Conservation (phyloP, 1,140 invertebrate species). For the Hesperophylax magnus region DNA sequence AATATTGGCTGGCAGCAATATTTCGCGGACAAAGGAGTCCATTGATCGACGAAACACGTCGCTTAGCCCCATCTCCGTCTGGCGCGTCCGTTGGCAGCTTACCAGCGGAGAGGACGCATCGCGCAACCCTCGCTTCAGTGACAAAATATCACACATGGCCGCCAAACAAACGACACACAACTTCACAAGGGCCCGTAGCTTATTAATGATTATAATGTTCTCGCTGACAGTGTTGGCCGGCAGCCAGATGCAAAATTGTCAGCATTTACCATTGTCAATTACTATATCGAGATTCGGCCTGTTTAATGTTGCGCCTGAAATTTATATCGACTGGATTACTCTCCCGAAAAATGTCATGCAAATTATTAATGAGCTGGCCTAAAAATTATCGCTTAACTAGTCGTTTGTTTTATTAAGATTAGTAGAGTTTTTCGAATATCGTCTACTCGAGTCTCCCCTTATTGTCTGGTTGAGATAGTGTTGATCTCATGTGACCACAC, state of each 20-base stretch:
- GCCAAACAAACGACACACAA: slow-evolving; percentile 1
- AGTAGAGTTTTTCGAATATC: no score
- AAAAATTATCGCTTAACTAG: slow-evolving; percentile 20
- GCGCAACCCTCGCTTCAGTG: not conserved
- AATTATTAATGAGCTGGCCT: slow-evolving; percentile 32
- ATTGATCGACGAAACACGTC: slow-evolving; percentile 6
- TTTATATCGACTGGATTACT: slow-evolving; percentile 37
- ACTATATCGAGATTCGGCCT: slow-evolving; percentile 39
- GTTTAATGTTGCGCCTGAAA: slow-evolving; percentile 35
- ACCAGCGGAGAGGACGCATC: not conserved
- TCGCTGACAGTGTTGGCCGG: slow-evolving; percentile 26
- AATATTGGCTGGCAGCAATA: not conserved
- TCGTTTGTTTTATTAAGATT: not conserved
- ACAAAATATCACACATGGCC: slow-evolving; percentile 34
- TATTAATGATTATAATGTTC: slow-evolving; percentile 41
- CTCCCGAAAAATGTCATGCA: slow-evolving; percentile 19
- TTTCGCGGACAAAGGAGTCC: not conserved
- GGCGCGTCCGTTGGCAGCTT: not conserved
- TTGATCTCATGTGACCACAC: not conserved
- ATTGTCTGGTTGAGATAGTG: no score
- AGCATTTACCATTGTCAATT: slow-evolving; percentile 47
- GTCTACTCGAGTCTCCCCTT: no score
- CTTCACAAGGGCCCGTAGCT: slow-evolving; percentile 26
- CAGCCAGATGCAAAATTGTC: slow-evolving; percentile 35
- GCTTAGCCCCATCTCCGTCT: slow-evolving; percentile 5